Conservation (phyloP, 2,113 vertebrate species). For the Butastur rufipennis region DNA sequence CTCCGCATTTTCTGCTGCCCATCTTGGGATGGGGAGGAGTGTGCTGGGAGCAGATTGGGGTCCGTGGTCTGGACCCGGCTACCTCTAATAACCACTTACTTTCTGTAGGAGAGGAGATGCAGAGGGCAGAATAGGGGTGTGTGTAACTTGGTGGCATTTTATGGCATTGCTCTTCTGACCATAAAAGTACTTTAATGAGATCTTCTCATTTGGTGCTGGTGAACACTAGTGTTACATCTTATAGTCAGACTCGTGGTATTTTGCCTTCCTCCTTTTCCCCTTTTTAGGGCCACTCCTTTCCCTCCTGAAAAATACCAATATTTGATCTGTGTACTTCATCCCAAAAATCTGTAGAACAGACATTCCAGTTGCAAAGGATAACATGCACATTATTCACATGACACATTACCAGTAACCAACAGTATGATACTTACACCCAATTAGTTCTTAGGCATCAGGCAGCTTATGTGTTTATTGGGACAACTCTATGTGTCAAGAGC, state of each 20-base stretch:
- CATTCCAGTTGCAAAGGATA: background rate
- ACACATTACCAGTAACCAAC: background rate
- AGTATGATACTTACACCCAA: no score
- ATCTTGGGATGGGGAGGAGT: background rate
- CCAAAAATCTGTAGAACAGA: background rate
- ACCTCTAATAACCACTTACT: background rate
- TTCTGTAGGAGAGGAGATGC: background rate
- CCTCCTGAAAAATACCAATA: background rate
- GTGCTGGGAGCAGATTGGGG: rapidly evolving
- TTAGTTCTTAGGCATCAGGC: background rate
- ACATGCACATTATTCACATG: background rate
- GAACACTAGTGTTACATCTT: background rate
- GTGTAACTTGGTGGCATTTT: background rate
- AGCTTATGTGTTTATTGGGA: background rate
- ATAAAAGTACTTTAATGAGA: background rate
- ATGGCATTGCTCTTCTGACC: background rate
- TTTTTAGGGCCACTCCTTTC: background rate
- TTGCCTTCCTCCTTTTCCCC: background rate
- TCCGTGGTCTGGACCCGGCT: background rate
- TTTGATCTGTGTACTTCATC: background rate
- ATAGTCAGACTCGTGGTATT: background rate
- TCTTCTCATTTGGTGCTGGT: background rate
- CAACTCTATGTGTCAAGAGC: background rate
- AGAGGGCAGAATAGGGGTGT: background rate
- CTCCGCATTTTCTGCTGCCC: background rate